Evolutionary conservation across 2,888 invertebrate species (phyloP).

Genomic region (Tortrix viridana): DNA sequence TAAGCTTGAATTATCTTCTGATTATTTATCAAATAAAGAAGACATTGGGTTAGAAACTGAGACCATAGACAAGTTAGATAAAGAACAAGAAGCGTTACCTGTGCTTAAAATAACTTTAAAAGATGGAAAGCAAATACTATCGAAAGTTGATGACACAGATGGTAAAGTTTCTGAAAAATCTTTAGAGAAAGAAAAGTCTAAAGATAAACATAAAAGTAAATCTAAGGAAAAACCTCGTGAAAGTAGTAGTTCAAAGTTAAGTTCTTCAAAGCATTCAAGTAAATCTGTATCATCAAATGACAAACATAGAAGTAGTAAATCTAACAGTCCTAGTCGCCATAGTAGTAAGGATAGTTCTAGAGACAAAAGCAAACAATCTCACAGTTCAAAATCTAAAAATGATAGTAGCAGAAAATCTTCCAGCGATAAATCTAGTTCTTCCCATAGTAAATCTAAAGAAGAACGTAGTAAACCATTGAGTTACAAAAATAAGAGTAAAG

Average conservation of each 20-base stretch:
- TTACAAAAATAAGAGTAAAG: conserved; percentile 59
- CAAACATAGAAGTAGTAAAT: conserved; percentile 67
- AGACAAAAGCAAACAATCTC: conserved; percentile 59
- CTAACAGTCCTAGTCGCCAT: conserved; percentile 68
- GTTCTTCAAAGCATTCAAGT: conserved; percentile 69
- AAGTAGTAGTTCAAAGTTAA: conserved; percentile 66
- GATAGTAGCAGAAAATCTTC: conserved; percentile 62
- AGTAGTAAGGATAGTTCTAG: conserved; percentile 70
- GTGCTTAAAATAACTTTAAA: conserved; percentile 87
- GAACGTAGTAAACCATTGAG: conserved; percentile 58
- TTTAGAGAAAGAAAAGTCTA: conserved; percentile 65
- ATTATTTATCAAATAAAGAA: conserved; percentile 32
- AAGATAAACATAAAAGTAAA: conserved; percentile 65
- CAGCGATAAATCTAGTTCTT: conserved; percentile 61
- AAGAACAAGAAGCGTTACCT: conserved; percentile 65
- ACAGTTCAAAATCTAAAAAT: conserved; percentile 70
- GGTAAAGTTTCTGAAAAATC: conserved; percentile 60
- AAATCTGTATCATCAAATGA: conserved; percentile 72
- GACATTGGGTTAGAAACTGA: conserved; percentile 37
- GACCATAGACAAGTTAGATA: conserved; percentile 52
- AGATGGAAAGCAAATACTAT: conserved; percentile 89
- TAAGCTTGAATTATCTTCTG: conserved; percentile 43
- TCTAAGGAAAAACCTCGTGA: conserved; percentile 80
- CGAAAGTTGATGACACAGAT: conserved; percentile 80
- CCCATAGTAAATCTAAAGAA: conserved; percentile 65